Evolutionary conservation across 2,888 invertebrate genomes (phyloP), one percentile per base, ranked within the genome.

Genomic region (Taenaris catops): DNA sequence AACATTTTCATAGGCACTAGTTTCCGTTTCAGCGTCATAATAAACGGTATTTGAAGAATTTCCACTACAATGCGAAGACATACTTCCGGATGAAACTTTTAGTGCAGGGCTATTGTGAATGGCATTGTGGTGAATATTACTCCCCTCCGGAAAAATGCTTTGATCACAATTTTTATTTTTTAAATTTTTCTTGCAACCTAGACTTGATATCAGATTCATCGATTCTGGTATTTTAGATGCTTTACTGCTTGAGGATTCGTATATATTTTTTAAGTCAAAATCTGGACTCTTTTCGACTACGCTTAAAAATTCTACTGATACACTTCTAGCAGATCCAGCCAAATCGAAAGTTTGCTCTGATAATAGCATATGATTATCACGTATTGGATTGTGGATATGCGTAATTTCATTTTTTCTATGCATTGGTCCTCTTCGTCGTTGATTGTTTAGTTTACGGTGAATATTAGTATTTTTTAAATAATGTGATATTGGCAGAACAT

Each of bases 301-400:
- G 53, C 89, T 90, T 45, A 92, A 68, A 55, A 92, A 91, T 59
- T 92, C 92, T 25, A 91, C 90, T 1, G 91, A 91, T 2, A 89
- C 90, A 32, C 91, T 91, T 63, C 91, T 78, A 19, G 89, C 89
- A 26, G 90, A 83, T 4, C 87, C 86, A 31, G 87, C 89, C 52
- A 90, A 69, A 56, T 89, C 88, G 59, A 81, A 88, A 16, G 73
- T 63, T 42, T 66, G 62, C 55, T 87, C 71, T 52, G 71, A 58
- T 24, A 61, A 57, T 28, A 69, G 51, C 27, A 64, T 42, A 38
- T 75, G 69, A 53, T 75, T 67, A 50, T 69, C 80, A 67, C 89
- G 79, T 40, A 93, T 92, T 0, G 92, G 92, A 66, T 93, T 93
- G 25, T 93, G 90, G 46, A 93, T 92, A 58, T 93, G 89, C 35